These are phyloP conservation scores for Coleophora deauratella DNA, from an alignment of 2,888 invertebrate genomes.

Conservation along the genomic window DNA sequence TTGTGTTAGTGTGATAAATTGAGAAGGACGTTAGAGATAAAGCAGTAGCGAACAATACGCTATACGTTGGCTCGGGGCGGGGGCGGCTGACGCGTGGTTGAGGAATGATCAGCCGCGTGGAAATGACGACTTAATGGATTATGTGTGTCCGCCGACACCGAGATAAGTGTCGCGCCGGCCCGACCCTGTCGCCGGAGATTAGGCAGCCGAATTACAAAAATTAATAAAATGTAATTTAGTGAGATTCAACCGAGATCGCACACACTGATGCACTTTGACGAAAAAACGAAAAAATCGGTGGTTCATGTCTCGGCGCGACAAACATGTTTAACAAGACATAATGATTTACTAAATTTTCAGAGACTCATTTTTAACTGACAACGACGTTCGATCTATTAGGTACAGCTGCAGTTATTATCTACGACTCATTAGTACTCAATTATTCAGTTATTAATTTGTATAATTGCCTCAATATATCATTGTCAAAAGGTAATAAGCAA, in stretches of 20 bases:
- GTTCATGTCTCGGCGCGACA: conserved; percentile 25
- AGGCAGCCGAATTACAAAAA: conserved; percentile 65
- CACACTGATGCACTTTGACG: conserved; percentile 42
- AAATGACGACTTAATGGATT: conserved; percentile 75
- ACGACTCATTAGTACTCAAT: too few species aligned
- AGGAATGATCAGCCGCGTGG: conserved; percentile 69
- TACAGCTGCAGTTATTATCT: not conserved
- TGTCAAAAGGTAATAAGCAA: too few species aligned
- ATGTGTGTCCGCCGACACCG: conserved; percentile 69
- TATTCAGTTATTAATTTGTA: too few species aligned
- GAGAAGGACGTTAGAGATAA: conserved; percentile 55
- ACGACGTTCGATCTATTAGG: too few species aligned
- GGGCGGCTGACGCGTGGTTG: conserved; percentile 70
- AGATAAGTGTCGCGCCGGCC: conserved; percentile 68
- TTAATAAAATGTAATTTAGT: conserved; percentile 52
- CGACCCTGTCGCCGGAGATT: conserved; percentile 62
- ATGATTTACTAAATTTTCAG: conserved; percentile 2
- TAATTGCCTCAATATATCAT: too few species aligned
- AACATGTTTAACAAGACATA: conserved; percentile 32
- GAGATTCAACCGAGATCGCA: conserved; percentile 60
- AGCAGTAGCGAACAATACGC: conserved; percentile 68
- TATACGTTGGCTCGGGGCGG: conserved; percentile 35
- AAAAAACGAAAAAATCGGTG: conserved; percentile 37
- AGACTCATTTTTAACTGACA: not conserved
- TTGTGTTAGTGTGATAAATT: conserved; percentile 20